Evolutionary conservation across 2,113 vertebrate species (phyloP).

Genomic region (Oreocharis arfaki): DNA sequence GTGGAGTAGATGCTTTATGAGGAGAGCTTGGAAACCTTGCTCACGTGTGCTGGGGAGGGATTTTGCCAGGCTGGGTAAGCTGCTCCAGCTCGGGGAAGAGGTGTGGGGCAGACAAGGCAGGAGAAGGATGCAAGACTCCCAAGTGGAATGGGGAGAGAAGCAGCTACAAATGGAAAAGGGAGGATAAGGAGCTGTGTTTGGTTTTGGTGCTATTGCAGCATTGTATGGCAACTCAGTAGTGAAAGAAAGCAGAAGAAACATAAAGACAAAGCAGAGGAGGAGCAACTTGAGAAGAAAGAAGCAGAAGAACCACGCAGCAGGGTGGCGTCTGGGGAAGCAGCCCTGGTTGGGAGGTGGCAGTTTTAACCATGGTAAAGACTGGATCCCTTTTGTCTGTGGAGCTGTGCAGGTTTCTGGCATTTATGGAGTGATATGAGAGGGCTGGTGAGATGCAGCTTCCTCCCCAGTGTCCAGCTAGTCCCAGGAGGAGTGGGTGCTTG

Average conservation of each 20-base stretch:
- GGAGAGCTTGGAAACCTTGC: not conserved
- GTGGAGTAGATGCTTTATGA: not conserved
- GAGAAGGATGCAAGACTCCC: not conserved
- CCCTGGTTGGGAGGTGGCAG: not conserved
- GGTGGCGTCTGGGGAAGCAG: not conserved
- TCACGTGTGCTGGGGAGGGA: not conserved
- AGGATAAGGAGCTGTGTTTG: not conserved
- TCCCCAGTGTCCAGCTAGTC: not conserved
- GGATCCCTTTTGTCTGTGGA: not conserved
- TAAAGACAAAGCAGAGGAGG: not conserved
- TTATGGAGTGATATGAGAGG: accelerated
- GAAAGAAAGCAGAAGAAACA: not conserved
- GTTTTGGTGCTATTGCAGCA: not conserved
- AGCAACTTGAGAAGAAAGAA: not conserved
- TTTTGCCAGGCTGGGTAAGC: not conserved
- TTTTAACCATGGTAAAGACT: not conserved
- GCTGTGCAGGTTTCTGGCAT: not conserved
- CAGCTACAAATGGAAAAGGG: not conserved
- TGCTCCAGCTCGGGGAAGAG: not conserved
- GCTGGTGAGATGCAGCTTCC: not conserved
- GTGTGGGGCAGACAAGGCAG: not conserved
- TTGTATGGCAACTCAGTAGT: not conserved
- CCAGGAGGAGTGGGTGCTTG: not conserved
- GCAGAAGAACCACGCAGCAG: not conserved
- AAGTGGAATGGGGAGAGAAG: not conserved